Conservation (phyloP, 2,113 vertebrate species). For the Clupea harengus region DNA sequence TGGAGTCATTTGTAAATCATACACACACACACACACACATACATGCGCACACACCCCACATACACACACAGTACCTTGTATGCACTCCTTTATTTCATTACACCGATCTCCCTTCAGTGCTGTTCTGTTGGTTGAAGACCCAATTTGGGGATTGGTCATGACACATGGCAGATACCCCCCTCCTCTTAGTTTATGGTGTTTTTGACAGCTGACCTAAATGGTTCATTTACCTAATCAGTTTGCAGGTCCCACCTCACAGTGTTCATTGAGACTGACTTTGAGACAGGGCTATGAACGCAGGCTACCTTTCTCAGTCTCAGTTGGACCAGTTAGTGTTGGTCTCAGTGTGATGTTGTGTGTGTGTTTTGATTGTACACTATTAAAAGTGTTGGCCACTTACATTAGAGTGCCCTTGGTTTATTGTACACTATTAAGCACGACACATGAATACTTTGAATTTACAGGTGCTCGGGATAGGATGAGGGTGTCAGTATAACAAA, state of each 20-base stretch:
- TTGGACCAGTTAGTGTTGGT: neutral
- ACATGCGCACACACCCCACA: too few species aligned
- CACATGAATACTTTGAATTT: neutral
- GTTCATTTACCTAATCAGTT: slow-evolving; percentile 28
- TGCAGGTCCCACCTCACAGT: neutral
- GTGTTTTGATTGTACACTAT: neutral
- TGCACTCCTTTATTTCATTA: slow-evolving; percentile 32
- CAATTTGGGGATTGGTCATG: slow-evolving; percentile 40
- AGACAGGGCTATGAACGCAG: too few species aligned
- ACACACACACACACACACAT: neutral
- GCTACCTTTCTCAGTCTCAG: too few species aligned
- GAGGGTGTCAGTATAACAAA: neutral
- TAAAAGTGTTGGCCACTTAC: too few species aligned
- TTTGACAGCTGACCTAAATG: neutral
- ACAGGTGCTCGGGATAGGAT: neutral
- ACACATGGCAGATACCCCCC: neutral
- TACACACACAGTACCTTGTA: too few species aligned
- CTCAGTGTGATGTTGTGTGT: neutral
- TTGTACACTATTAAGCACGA: too few species aligned
- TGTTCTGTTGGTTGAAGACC: slow-evolving; percentile 39
- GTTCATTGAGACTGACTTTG: neutral
- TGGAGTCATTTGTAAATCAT: neutral
- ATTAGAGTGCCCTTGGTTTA: too few species aligned
- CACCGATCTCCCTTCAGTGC: slow-evolving; percentile 24
- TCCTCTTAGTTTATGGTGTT: neutral